phyloP scores from a whole-genome alignment of 1,140 invertebrate species.

The Diorhabda carinulata region DNA sequence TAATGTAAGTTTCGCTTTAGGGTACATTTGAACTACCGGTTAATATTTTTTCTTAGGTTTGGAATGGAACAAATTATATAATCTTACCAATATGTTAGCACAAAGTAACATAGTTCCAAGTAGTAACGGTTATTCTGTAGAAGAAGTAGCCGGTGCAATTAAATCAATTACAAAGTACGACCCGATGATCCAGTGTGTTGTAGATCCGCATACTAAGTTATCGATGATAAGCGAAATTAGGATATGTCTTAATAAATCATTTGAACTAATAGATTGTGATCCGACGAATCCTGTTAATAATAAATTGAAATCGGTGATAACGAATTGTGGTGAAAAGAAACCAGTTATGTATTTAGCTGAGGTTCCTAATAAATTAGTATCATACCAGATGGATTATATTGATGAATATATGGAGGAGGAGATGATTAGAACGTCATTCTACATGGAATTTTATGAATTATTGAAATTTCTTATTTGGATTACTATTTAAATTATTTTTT shows the following conservation, averaged over 20 bases:
- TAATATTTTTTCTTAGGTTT: slow-evolving; percentile 46
- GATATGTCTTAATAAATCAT: slow-evolving; percentile 62
- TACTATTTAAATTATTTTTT: slow-evolving; percentile 23
- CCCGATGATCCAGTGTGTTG: slow-evolving; percentile 60
- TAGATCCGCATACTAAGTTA: slow-evolving; percentile 50
- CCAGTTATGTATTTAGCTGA: slow-evolving; percentile 55
- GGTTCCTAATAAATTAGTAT: slow-evolving; percentile 18
- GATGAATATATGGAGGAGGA: slow-evolving; percentile 15
- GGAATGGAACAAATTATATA: slow-evolving; percentile 56
- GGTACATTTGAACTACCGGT: background rate
- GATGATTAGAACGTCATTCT: slow-evolving; percentile 21
- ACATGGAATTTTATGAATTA: slow-evolving; percentile 29
- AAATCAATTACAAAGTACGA: slow-evolving; percentile 54
- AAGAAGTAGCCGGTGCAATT: slow-evolving; percentile 57
- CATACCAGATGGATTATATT: slow-evolving; percentile 12
- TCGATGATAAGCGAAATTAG: slow-evolving; percentile 61
- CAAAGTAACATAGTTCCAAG: slow-evolving; percentile 56
- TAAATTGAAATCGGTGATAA: slow-evolving; percentile 44
- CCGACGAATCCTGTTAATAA: slow-evolving; percentile 14
- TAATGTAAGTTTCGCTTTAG: too few relatives aligned
- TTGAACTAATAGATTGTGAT: slow-evolving; percentile 45
- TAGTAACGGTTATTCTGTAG: slow-evolving; percentile 54
- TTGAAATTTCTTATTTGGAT: slow-evolving; percentile 36
- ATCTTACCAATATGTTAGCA: slow-evolving; percentile 51
- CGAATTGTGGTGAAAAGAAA: slow-evolving; percentile 56